Conservation (phyloP, 2,888 invertebrate species). For the Eumacrocentrus americanus region DNA sequence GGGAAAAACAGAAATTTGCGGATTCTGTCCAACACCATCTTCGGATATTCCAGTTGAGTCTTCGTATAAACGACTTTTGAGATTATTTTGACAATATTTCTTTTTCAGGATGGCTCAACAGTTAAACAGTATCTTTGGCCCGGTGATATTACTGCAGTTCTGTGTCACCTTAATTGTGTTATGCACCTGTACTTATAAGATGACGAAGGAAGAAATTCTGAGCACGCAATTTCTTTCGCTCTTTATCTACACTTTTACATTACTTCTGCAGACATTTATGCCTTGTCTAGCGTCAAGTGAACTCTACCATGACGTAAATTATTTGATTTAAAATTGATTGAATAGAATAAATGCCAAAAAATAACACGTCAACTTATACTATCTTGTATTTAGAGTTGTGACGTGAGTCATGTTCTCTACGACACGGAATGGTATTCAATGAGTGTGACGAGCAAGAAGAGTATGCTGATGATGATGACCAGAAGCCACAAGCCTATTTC, state of each 20-base stretch:
- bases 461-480: background rate
- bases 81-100: background rate
- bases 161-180: conserved; percentile 9
- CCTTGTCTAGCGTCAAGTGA: background rate
- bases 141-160: conserved; percentile 7
- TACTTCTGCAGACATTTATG: conserved; percentile 1
- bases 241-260: background rate
- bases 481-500: too few species aligned
- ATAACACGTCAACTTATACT: background rate
- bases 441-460: background rate
- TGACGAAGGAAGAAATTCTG: background rate
- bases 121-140: conserved; percentile 2
- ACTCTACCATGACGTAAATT: background rate
- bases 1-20: background rate
- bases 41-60: conserved; percentile 18
- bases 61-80: background rate
- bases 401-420: background rate
- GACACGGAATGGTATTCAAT: background rate
- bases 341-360: too few species aligned
- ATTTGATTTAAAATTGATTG: background rate
- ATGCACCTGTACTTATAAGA: conserved; percentile 8
- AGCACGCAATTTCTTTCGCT: background rate
- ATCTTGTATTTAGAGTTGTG: background rate
- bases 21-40: conserved; percentile 31
- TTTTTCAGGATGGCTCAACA: conserved; percentile 5